These are phyloP conservation scores for Zaprionus obscuricornis DNA, from an alignment of 2,888 invertebrate species.

Conservation along the genomic window DNA sequence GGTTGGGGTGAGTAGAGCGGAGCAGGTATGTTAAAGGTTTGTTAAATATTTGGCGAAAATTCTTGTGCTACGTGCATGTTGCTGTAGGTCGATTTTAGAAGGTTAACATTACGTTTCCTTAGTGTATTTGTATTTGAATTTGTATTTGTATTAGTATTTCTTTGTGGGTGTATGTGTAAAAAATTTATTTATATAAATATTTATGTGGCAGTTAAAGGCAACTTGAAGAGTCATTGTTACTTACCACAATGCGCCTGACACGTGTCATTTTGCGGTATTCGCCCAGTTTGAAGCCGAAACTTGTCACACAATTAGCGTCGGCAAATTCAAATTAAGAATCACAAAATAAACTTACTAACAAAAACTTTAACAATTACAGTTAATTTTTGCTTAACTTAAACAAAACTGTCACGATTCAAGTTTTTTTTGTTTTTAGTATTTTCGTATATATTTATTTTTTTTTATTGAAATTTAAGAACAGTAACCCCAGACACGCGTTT, in stretches of 20 bases:
- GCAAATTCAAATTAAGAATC: conserved; percentile 26
- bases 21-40: conserved; percentile 23
- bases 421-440: not conserved
- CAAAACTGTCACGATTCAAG: too few relatives aligned
- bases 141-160: conserved; percentile 2
- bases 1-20: too few relatives aligned
- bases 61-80: conserved; percentile 36
- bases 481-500: conserved; percentile 49
- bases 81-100: conserved; percentile 13
- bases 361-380: conserved; percentile 24
- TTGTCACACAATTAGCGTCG: conserved; percentile 36
- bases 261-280: conserved; percentile 80
- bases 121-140: conserved; percentile 8
- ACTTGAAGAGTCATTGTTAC: conserved; percentile 31
- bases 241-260: conserved; percentile 80
- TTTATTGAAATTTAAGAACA: conserved; percentile 15
- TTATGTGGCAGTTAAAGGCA: conserved; percentile 5
- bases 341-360: not conserved
- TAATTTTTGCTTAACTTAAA: too few relatives aligned
- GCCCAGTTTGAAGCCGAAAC: conserved; percentile 57
- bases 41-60: conserved; percentile 36
- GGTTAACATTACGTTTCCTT: too few relatives aligned
- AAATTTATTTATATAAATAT: not conserved
- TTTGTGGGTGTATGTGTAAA: not conserved
- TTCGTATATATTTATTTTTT: conserved; percentile 8